phyloP scores from a whole-genome alignment of 2,113 vertebrate genomes.

The Pithys albifrons region DNA sequence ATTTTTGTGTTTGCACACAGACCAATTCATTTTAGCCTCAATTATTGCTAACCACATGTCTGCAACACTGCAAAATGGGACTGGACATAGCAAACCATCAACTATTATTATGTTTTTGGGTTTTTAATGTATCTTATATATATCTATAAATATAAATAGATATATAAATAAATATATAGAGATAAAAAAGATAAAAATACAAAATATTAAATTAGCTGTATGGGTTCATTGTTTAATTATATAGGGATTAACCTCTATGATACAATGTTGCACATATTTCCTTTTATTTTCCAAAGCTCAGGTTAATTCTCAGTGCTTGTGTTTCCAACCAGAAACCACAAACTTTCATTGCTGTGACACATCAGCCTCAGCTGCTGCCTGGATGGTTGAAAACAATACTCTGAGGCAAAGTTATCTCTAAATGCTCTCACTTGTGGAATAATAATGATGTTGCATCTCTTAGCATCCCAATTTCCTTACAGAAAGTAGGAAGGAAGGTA shows the following conservation, averaged over 20 bases:
- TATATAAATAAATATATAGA: background rate
- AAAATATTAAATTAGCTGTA: background rate
- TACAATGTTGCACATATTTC: background rate
- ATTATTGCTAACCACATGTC: background rate
- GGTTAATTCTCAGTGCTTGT: background rate
- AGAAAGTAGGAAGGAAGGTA: background rate
- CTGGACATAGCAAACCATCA: background rate
- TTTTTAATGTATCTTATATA: background rate
- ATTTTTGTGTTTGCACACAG: background rate
- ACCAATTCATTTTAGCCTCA: background rate
- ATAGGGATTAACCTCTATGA: background rate
- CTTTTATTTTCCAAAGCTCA: background rate
- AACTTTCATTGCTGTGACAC: background rate
- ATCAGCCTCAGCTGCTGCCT: background rate
- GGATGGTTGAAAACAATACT: background rate
- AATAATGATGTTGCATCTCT: background rate
- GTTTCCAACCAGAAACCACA: conserved; percentile 4
- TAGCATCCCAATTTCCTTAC: background rate
- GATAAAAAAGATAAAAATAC: background rate
- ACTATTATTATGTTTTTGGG: background rate
- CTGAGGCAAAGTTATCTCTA: conserved; percentile 25
- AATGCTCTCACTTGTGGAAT: conserved; percentile 20
- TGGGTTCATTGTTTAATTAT: background rate
- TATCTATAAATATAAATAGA: background rate
- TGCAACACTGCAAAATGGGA: background rate